Evolutionary conservation across 2,888 invertebrate species (phyloP), one percentile per base, ranked within the genome.

Genomic region (Sycophila texana): DNA sequence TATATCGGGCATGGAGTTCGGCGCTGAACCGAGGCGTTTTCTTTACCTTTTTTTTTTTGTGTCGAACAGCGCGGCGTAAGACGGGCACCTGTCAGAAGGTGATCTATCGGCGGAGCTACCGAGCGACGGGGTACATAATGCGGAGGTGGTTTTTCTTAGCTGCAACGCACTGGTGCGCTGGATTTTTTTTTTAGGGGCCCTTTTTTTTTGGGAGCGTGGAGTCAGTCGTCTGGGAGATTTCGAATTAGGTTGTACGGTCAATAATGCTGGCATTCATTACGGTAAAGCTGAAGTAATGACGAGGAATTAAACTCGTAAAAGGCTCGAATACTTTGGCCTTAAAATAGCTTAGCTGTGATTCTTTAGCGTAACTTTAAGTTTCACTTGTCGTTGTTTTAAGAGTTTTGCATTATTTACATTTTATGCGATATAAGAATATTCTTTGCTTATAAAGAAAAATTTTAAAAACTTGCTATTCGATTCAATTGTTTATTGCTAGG

Each of bases 201-300:
- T 20, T 30, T 39, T 39, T 30, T 39, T 39, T 39, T 39, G 1
- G 39, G 30, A 61, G 39, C 61, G 63, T 7, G 1, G 39, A n/a
- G n/a, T n/a, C 7, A 10, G n/a, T 10, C 39, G 39, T 16, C 49
- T 22, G 16, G 26, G 22, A n/a, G 26, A 55, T 10, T 47, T 39
- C 12, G 20, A 68, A 70, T 76, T 63, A 60, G 68, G 61, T 55
- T 68, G 60, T 53, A 53, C 51, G 66, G 39, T 51, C 57, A 70
- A 63, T 76, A 70, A 63, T 18, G 47, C 63, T 39, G 22, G 47
- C 58, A 18, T 61, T 68, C 60, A 57, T 76, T 76, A 63, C 57
- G 70, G 63, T 63, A 70, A 76, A 70, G 26, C 39, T 14, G 51
- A 18, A 61, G 13, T 70, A 76, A 70, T 63, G 60, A 49, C 47